Conservation (phyloP, 2,888 invertebrate species). For the Atherix ibis region DNA sequence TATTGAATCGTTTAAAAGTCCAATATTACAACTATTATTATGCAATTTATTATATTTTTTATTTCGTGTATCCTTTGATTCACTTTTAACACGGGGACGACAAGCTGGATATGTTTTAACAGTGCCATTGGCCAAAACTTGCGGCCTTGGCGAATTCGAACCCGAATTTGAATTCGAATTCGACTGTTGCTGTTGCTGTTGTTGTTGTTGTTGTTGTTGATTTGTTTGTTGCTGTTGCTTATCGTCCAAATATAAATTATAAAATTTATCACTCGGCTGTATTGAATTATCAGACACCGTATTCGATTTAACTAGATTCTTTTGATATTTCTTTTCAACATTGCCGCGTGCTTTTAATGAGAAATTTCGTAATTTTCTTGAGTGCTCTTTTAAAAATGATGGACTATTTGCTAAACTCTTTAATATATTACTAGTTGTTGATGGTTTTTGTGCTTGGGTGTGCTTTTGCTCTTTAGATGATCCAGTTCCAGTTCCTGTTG, state of each 20-base stretch:
- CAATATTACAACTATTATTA: constrained; percentile 28
- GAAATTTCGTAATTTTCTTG: constrained; percentile 29
- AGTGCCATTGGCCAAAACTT: constrained; percentile 27
- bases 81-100: constrained; percentile 28
- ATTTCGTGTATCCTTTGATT: constrained; percentile 20
- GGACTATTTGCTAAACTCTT: constrained; percentile 32
- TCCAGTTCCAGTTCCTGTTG: not conserved
- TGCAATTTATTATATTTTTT: constrained; percentile 12
- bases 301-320: constrained; percentile 28
- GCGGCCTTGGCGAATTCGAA: too few species aligned
- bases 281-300: constrained; percentile 31
- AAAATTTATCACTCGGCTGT: constrained; percentile 30
- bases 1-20: constrained; percentile 19
- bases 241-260: constrained; percentile 29
- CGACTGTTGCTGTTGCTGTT: constrained; percentile 17
- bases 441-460: constrained; percentile 13
- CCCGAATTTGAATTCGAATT: constrained; percentile 6
- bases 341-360: constrained; percentile 18
- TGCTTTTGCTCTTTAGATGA: not conserved
- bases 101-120: constrained; percentile 27
- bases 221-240: constrained; percentile 19
- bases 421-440: constrained; percentile 28
- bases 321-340: constrained; percentile 23
- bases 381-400: constrained; percentile 31
- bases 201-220: constrained; percentile 19